Percentiles rank a stretch among this genome's conserved stretches.
These are phyloP conservation scores for Plectus sambesii DNA, from an alignment of 1,140 invertebrate species.

Conservation along the genomic window DNA sequence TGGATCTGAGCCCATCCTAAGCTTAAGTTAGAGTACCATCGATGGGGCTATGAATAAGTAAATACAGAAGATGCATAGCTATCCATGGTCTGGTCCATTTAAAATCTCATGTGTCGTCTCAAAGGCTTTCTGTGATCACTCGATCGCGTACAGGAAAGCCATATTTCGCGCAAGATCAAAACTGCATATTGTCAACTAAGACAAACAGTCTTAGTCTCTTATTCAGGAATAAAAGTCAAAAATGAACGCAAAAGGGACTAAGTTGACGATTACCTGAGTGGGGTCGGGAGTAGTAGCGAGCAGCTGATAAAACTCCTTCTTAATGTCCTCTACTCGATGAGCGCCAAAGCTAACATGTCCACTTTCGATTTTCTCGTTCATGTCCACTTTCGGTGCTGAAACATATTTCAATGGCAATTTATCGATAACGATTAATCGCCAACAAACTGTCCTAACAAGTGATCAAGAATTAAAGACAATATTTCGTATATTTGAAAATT, in stretches of 20 bases:
- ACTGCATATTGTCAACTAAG: too few species aligned
- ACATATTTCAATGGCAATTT: slow-evolving; percentile 4
- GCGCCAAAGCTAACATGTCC: slow-evolving; percentile 29
- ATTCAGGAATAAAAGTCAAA: slow-evolving; percentile 13
- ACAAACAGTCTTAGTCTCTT: not conserved
- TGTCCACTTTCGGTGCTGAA: slow-evolving; percentile 29
- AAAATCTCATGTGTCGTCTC: slow-evolving; percentile 41
- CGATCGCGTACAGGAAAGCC: not conserved
- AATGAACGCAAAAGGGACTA: too few species aligned
- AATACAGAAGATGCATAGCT: too few species aligned
- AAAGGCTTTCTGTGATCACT: slow-evolving; percentile 29
- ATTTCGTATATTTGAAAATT: too few species aligned
- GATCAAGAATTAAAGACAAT: too few species aligned
- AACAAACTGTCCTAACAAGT: too few species aligned
- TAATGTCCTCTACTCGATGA: slow-evolving; percentile 36
- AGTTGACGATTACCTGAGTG: slow-evolving; percentile 32
- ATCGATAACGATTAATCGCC: not conserved
- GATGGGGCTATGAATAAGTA: too few species aligned
- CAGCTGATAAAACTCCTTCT: slow-evolving; percentile 42
- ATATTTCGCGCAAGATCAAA: slow-evolving; percentile 15
- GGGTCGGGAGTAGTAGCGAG: slow-evolving; percentile 42
- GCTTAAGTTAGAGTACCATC: too few species aligned
- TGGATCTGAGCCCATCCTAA: too few species aligned
- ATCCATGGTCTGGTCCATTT: too few species aligned
- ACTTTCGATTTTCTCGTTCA: slow-evolving; percentile 28